These are phyloP conservation scores for Lepetodrilus schrolli DNA, from an alignment of 2,888 invertebrate species.

Conservation along the genomic window DNA sequence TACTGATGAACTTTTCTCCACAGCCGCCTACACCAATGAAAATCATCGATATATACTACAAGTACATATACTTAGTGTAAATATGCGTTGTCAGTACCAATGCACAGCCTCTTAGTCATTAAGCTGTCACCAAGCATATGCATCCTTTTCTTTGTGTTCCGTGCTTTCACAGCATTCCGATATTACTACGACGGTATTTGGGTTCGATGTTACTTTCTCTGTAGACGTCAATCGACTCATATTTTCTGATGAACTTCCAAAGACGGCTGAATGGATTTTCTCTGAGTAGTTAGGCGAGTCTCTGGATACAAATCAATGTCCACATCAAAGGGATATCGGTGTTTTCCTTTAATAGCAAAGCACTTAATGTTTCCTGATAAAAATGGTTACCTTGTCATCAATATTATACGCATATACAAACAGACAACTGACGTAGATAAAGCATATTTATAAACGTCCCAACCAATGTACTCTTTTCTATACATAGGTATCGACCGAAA, in stretches of 20 bases:
- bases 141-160: background rate
- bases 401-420: conserved; percentile 11
- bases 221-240: background rate
- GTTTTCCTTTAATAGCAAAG: conserved; percentile 19
- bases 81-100: too few species aligned
- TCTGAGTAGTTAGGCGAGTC: background rate
- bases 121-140: too few species aligned
- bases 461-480: too few species aligned
- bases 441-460: too few species aligned
- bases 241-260: background rate
- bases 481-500: background rate
- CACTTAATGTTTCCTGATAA: conserved; percentile 20
- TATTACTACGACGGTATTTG: background rate
- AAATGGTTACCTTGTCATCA: background rate
- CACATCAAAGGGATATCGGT: background rate
- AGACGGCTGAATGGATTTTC: background rate
- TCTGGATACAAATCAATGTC: conserved; percentile 7
- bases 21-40: too few species aligned
- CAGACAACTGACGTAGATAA: background rate
- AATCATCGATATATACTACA: too few species aligned
- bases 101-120: too few species aligned
- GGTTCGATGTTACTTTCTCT: background rate
- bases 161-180: background rate
- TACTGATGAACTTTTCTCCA: too few species aligned
- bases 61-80: too few species aligned